Percentiles rank a stretch among this genome's conserved stretches.
Evolutionary conservation across 2,113 vertebrate species (phyloP).

Genomic region (Mesoclemmys tuberculata): DNA sequence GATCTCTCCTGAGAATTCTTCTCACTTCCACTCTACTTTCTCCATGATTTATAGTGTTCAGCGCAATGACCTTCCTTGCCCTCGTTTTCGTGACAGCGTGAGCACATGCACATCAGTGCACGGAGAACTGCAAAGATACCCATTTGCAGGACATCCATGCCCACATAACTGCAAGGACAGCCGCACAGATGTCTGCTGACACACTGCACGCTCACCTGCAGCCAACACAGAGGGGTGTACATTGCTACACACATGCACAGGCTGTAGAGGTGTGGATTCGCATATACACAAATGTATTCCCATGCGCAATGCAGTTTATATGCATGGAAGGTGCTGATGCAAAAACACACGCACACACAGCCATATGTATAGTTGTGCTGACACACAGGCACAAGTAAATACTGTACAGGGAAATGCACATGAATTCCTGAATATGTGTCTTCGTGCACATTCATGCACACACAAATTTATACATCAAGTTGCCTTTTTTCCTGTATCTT

Average conservation of each 20-base stretch:
- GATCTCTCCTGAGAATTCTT: constrained; percentile 53
- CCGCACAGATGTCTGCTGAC: neutral
- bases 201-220: neutral
- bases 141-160: neutral
- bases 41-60: constrained; percentile 73
- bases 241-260: neutral
- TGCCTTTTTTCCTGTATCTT: neutral
- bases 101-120: constrained; percentile 34
- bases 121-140: constrained; percentile 15
- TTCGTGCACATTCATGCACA: fast-evolving
- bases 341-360: fast-evolving
- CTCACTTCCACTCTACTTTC: constrained; percentile 64
- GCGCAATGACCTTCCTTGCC: constrained; percentile 68
- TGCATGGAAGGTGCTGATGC: neutral
- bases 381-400: neutral
- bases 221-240: neutral
- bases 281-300: neutral
- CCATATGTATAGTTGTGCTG: neutral
- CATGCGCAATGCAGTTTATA: fast-evolving
- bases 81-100: constrained; percentile 67
- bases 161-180: neutral
- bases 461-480: neutral
- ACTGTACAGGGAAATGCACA: neutral
- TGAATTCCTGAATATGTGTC: neutral
- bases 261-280: neutral